A percentile compares a stretch with the other conserved stretches of the same genome.
phyloP scores from a whole-genome alignment of 2,888 invertebrate species.

The Sinelater perroti region DNA sequence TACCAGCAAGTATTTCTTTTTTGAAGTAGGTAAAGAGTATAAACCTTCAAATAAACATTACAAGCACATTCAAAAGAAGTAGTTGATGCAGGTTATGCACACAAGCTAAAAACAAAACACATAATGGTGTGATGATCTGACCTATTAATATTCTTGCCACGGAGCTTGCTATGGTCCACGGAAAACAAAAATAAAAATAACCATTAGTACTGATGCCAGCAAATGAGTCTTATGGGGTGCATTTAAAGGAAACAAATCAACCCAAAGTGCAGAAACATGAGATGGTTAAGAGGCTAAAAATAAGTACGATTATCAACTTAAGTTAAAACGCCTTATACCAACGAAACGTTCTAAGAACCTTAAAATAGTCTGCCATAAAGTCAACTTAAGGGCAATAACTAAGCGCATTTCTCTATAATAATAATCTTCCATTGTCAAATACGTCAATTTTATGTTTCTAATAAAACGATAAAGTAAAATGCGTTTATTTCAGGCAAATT shows the following conservation, averaged over 20 bases:
- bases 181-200: constrained; percentile 62
- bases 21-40: too few species aligned
- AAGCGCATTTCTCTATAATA: too few species aligned
- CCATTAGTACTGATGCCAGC: constrained; percentile 44
- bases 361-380: too few species aligned
- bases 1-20: too few species aligned
- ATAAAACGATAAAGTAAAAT: too few species aligned
- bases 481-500: too few species aligned
- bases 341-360: too few species aligned
- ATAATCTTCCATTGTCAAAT: too few species aligned
- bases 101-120: constrained; percentile 44
- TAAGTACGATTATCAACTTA: constrained; percentile 7
- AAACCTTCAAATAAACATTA: too few species aligned
- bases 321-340: constrained; percentile 10
- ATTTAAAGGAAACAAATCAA: constrained; percentile 37
- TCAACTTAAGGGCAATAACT: too few species aligned
- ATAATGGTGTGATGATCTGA: constrained; percentile 67
- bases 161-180: constrained; percentile 73
- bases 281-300: constrained; percentile 27
- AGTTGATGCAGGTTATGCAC: constrained; percentile 9
- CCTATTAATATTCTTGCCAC: constrained; percentile 83
- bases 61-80: too few species aligned
- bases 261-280: constrained; percentile 41
- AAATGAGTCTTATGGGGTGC: constrained; percentile 38
- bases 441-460: too few species aligned